Evolutionary conservation across 2,888 invertebrate species (phyloP).

Genomic region (Nemotelus nigrinus): DNA sequence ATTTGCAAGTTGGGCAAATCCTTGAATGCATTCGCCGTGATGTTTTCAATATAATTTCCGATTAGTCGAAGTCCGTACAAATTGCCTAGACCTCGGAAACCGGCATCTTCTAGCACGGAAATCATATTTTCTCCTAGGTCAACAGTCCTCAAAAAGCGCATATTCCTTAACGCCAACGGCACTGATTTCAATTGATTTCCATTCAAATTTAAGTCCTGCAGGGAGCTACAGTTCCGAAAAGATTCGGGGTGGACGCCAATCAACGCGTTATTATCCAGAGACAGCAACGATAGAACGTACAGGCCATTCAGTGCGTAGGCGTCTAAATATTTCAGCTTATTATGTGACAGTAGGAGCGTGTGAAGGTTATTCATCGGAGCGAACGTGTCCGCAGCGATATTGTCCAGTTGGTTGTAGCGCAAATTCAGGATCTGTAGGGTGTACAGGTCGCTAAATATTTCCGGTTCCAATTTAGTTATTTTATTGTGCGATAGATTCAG

Average conservation of each 20-base stretch:
- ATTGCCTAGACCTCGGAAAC: conserved; percentile 85
- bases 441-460: conserved; percentile 86
- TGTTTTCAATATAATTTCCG: conserved; percentile 85
- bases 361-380: conserved; percentile 92
- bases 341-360: conserved; percentile 85
- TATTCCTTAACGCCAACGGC: conserved; percentile 83
- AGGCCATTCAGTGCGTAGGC: conserved; percentile 88
- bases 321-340: conserved; percentile 85
- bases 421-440: conserved; percentile 86
- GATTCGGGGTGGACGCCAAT: conserved; percentile 87
- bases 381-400: conserved; percentile 87
- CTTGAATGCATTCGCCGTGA: conserved; percentile 81
- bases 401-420: conserved; percentile 84
- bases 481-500: conserved; percentile 87
- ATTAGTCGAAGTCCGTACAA: conserved; percentile 89
- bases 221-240: conserved; percentile 88
- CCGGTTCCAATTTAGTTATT: conserved; percentile 81
- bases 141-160: conserved; percentile 85
- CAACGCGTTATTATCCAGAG: conserved; percentile 86
- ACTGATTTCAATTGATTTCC: conserved; percentile 84
- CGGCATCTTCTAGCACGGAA: conserved; percentile 79
- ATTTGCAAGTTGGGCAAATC: conserved; percentile 85
- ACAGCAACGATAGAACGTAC: conserved; percentile 84
- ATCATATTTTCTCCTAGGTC: conserved; percentile 93
- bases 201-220: conserved; percentile 90